Base-by-base conservation (phyloP, 2,113 vertebrate genomes). In the Microcebus griseorufus region DNA sequence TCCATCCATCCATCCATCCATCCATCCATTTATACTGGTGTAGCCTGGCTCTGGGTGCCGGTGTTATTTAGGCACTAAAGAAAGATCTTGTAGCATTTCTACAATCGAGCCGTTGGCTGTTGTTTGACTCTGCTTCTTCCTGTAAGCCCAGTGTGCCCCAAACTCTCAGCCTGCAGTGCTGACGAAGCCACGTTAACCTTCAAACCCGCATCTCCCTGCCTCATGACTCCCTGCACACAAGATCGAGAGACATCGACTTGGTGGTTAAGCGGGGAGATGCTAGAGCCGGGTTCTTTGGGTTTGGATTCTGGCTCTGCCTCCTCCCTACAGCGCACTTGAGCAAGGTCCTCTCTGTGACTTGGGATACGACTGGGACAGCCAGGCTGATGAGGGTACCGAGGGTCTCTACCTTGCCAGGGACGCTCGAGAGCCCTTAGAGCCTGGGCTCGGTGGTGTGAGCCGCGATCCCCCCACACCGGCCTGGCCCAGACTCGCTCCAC, bases 401-500 rank as follows among this genome's bases (percentile, higher is more conserved):
- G 32, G 16, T 7, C 4, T 9, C 6, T 39, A 0, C 39, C 25
- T 75, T 6, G 1, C n/a, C 32, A 82, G 64, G 37, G 58, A 25
- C 4, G 42, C 9, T 25, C 3, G 12, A 11, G 13, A 2, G 16
- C 6, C 3, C 29, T 2, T 42, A 7, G 72, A 45, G 45, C 23
- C 53, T 55, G n/a, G 5, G 20, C 16, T 37, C 0, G 0, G n/a
- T 18, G 14, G 29, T 3, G 60, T 23, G 32, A 13, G 0, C 62
- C 9, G 0, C 6, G 37, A 12, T 13, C 29, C 48, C 17, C 2
- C 0, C 1, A 20, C 4, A 13, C 32, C 22, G 22, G 73, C 20
- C 79, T 39, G 17, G n/a, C 9, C 0, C 2, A 22, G 29, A 29
- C 70, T 18, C 27, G 58, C 18, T 67, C 34, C 20, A 1, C 12